phyloP scores from a whole-genome alignment of 1,140 invertebrate species.

The Plectus sambesii region DNA sequence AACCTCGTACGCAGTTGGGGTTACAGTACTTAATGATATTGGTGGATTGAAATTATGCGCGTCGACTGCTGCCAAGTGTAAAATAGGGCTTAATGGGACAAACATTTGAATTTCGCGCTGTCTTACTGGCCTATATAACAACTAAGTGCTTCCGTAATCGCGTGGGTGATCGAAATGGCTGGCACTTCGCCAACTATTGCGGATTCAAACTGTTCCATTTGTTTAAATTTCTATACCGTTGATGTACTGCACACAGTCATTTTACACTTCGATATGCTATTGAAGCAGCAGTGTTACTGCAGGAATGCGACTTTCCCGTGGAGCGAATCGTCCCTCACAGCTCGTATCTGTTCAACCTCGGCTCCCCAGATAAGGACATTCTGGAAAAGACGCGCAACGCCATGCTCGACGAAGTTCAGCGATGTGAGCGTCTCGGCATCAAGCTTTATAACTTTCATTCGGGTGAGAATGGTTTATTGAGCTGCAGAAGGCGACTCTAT shows the following conservation, averaged over 20 bases:
- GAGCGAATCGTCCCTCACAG: conserved; percentile 50
- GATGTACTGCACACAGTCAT: not conserved
- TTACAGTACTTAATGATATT: too few relatives aligned
- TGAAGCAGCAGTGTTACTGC: not conserved
- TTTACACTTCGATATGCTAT: not conserved
- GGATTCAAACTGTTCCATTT: conserved; percentile 24
- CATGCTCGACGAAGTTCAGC: conserved; percentile 50
- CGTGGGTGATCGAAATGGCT: conserved; percentile 38
- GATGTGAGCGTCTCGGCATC: conserved; percentile 51
- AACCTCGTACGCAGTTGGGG: too few relatives aligned
- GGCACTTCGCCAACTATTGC: too few relatives aligned
- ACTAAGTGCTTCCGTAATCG: too few relatives aligned
- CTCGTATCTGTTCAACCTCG: conserved; percentile 52
- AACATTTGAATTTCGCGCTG: too few relatives aligned
- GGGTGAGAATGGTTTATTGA: conserved; percentile 41
- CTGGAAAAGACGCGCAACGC: conserved; percentile 48
- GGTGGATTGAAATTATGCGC: too few relatives aligned
- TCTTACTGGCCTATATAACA: too few relatives aligned
- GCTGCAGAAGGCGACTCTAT: too few relatives aligned
- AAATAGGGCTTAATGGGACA: too few relatives aligned
- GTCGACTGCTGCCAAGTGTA: too few relatives aligned
- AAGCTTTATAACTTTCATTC: conserved; percentile 53
- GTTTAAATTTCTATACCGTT: too few relatives aligned
- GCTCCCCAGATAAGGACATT: conserved; percentile 48
- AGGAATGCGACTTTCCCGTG: conserved; percentile 25